Base-by-base conservation (phyloP, 53 echinoderm and acorn worm species). In the Echinarachnius parma region DNA sequence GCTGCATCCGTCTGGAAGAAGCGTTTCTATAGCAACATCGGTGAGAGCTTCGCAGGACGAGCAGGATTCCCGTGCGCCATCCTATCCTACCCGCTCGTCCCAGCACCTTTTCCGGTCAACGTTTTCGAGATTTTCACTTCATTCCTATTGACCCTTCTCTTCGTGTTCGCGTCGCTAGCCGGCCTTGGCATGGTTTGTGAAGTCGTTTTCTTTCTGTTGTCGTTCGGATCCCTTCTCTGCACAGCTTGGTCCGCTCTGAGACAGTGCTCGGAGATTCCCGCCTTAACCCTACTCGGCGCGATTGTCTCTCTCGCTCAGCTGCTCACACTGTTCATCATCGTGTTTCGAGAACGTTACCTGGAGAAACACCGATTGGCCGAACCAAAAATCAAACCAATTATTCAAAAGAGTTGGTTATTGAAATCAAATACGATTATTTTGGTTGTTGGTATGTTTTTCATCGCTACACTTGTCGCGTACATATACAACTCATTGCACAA, bases 41-140 rank as follows among this genome's bases (percentile, higher is more conserved):
- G 84, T n/a, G 72, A 84, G 46, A 78, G 78, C 46, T 84, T 84
- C 48, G 71, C 63, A 28, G 15, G 27, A 16, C 53, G 62, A 4
- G n/a, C n/a, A n/a, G 84, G 84, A 4, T 31, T 63, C 29, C 68
- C 78, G 5, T 84, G 84, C 37, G 84, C 84, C 0, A 64, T 79
- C 15, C 22, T 84, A 8, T 71, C 84, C 2, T 84, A 84, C 28
- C 84, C 84, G 2, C 47, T 84, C 2, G 48, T 78, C 21, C 62
- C 69, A 1, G 48, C 78, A 10, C 78, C 70, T 7, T 71, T 62
- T 16, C 71, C 48, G 5, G 48, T 84, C 16, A 56, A 70, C 27
- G 15, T 84, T 1, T 10, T 79, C 2, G 84, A 84, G 31, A 33
- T 61, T 9, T 22, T 66, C 9, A 72, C 54, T 14, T 84, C 84